phyloP scores from a whole-genome alignment of 1,140 invertebrate species.

The Melipona quadrifasciata region DNA sequence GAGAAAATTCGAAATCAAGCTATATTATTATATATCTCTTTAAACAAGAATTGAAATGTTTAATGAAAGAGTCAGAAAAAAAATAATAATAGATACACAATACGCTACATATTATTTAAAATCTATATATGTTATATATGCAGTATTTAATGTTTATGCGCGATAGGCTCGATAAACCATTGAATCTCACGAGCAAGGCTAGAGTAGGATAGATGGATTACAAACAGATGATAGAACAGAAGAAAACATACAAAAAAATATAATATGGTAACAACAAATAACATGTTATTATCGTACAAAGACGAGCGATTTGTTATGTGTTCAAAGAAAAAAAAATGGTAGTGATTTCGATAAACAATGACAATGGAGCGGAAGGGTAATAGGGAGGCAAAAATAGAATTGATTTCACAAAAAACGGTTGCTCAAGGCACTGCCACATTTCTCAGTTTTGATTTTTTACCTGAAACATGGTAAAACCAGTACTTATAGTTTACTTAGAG shows the following conservation, averaged over 20 bases:
- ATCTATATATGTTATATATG: slow-evolving; percentile 67
- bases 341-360: slow-evolving; percentile 46
- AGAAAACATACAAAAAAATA: slow-evolving; percentile 43
- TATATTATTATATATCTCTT: slow-evolving; percentile 41
- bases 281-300: slow-evolving; percentile 78
- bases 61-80: slow-evolving; percentile 28
- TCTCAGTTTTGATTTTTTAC: slow-evolving; percentile 66
- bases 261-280: slow-evolving; percentile 64
- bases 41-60: slow-evolving; percentile 34
- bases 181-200: slow-evolving; percentile 80
- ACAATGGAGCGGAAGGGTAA: slow-evolving; percentile 56
- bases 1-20: slow-evolving; percentile 50
- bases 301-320: slow-evolving; percentile 80
- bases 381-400: slow-evolving; percentile 53
- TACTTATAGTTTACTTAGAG: slow-evolving; percentile 70
- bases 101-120: slow-evolving; percentile 69
- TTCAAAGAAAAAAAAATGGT: slow-evolving; percentile 75
- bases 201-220: slow-evolving; percentile 77
- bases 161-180: slow-evolving; percentile 78
- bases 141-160: slow-evolving; percentile 71
- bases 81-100: slow-evolving; percentile 49
- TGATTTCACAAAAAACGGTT: slow-evolving; percentile 77
- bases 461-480: slow-evolving; percentile 51
- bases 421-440: slow-evolving; percentile 81
- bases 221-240: slow-evolving; percentile 59